Evolutionary conservation across 1,140 invertebrate genomes (phyloP), one percentile per base, ranked within the genome.

Genomic region (Heterodera schachtii): DNA sequence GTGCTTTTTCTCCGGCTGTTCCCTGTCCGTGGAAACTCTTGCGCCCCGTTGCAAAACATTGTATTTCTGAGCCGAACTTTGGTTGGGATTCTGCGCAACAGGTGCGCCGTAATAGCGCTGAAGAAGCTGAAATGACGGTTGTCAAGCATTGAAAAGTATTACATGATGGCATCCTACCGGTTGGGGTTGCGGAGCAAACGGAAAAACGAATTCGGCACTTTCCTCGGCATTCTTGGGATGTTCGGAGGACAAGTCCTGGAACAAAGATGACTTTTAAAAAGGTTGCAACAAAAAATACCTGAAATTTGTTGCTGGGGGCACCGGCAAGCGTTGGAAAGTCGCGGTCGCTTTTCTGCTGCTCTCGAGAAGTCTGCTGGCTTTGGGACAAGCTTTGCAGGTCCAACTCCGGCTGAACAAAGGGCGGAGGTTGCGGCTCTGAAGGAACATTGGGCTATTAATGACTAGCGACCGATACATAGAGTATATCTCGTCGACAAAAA

Each of bases 321-420:
- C 83, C 80, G 43, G 87, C 86, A 52, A 87, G 75, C 11, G 87
- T 75, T 47, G 86, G 86, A 71, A 88, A 87, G 44, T 87, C 86
- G 76, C 86, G 87, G 73, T 84, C 83, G 84, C 74, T 86, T 9
- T 46, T 44, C 46, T 73, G 75, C 43, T 77, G 76, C 47, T 64
- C 79, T 57, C 57, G 84, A 47, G 52, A 49, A 66, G 11, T 66
- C 47, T 13, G 70, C 66, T 83, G 79, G 57, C 41, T 52, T 60
- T 84, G 84, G 73, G 67, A 60, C 47, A 76, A 21, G 11, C 21
- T 43, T 46, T 73, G 64, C 47, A 46, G 77, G 31, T 11, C 8
- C 66, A 44, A 43, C 57, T 64, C 77, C 13, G 64, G 41, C 31
- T 66, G 60, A 64, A 19, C 70, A 44, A 31, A 46, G 41, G 43